Evolutionary conservation across 2,888 invertebrate genomes (phyloP).

Genomic region (Drosophila demipolita): DNA sequence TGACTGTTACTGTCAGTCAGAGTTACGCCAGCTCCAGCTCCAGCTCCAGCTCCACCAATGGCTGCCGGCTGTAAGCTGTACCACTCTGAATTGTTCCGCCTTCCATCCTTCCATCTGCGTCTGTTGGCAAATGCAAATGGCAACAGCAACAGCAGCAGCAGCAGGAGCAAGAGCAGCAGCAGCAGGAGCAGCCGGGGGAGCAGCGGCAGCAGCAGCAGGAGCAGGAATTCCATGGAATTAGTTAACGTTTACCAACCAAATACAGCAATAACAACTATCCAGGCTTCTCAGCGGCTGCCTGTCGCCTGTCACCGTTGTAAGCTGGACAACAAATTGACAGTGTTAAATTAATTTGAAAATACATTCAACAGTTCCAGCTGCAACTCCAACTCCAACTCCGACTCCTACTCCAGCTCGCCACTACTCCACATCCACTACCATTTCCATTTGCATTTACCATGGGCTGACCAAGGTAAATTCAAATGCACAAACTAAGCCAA

Average conservation of each 20-base stretch:
- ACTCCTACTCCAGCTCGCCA: conserved; percentile 3
- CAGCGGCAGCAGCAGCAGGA: conserved; percentile 11
- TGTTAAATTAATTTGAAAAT: conserved; percentile 82
- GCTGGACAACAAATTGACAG: conserved; percentile 79
- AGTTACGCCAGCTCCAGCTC: conserved; percentile 19
- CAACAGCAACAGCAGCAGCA: conserved; percentile 17
- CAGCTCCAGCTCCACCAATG: conserved; percentile 36
- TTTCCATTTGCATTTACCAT: conserved; percentile 25
- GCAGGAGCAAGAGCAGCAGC: background rate
- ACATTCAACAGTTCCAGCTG: conserved; percentile 62
- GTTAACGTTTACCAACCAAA: conserved; percentile 80
- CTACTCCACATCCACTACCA: conserved; percentile 31
- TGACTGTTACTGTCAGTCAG: conserved; percentile 74
- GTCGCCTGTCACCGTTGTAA: conserved; percentile 61
- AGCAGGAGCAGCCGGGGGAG: conserved; percentile 26
- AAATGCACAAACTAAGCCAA: conserved; percentile 46
- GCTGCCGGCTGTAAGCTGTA: conserved; percentile 59
- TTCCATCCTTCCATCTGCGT: background rate
- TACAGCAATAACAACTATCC: conserved; percentile 47
- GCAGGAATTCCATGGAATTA: conserved; percentile 77
- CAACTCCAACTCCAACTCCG: conserved; percentile 22
- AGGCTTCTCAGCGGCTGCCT: conserved; percentile 25
- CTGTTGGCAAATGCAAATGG: conserved; percentile 69
- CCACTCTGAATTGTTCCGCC: conserved; percentile 46
- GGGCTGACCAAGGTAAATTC: conserved; percentile 63